Percentiles rank a stretch among this genome's conserved stretches.
Evolutionary conservation across 2,888 invertebrate species (phyloP).

Genomic region (Enchytraeus crypticus): DNA sequence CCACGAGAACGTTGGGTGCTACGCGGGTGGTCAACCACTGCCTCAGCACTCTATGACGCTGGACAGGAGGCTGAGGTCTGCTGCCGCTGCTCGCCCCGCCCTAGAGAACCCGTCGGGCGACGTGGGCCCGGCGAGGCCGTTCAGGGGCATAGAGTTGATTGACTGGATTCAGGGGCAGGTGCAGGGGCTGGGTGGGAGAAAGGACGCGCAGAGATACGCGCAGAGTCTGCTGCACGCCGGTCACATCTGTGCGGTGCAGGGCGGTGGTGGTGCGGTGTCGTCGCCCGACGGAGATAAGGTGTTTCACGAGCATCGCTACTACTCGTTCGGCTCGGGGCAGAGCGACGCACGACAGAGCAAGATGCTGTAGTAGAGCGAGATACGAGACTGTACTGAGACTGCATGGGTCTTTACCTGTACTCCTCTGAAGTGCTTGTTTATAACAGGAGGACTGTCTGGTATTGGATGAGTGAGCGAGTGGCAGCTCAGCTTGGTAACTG

Average conservation of each 20-base stretch:
- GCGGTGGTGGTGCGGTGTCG: too few species aligned
- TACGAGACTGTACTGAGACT: too few species aligned
- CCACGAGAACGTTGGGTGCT: not conserved
- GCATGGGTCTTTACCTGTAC: too few species aligned
- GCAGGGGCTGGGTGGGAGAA: constrained; percentile 4
- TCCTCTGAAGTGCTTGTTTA: too few species aligned
- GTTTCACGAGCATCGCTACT: not conserved
- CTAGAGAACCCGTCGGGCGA: not conserved
- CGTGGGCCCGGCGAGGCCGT: not conserved
- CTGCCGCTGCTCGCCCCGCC: not conserved
- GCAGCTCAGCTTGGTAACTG: too few species aligned
- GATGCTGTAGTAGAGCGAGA: not conserved
- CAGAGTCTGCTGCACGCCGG: constrained; percentile 9
- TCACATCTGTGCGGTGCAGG: not conserved
- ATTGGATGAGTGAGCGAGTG: too few species aligned
- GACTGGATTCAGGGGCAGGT: constrained; percentile 13
- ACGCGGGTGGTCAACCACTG: not conserved
- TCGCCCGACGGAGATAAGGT: not conserved
- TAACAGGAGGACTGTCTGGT: too few species aligned
- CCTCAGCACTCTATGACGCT: not conserved
- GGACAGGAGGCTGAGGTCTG: not conserved
- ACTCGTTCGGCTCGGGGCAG: not conserved
- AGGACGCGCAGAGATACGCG: constrained; percentile 10
- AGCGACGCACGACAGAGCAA: not conserved
- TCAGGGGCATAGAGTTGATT: constrained; percentile 11